These are phyloP conservation scores for Hyposoter didymator DNA, from an alignment of 2,888 invertebrate genomes.

Conservation along the genomic window DNA sequence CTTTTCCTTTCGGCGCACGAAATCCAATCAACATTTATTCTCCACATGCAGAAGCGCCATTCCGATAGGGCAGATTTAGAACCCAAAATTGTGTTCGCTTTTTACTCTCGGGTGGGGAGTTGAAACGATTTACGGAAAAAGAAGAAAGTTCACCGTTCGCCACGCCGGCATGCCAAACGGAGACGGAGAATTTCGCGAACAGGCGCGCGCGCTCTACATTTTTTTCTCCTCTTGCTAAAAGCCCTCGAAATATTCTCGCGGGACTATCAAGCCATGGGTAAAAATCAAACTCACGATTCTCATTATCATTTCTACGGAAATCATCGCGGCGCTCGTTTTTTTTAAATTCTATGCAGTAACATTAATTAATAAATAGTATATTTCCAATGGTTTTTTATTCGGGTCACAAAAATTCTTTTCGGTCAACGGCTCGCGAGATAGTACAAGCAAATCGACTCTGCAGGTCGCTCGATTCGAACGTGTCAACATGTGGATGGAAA, in stretches of 20 bases:
- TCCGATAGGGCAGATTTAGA: background rate
- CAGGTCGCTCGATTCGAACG: background rate
- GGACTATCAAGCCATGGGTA: background rate
- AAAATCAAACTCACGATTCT: background rate
- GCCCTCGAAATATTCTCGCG: background rate
- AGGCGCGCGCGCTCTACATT: constrained; percentile 7
- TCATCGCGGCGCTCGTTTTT: background rate
- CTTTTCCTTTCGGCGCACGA: background rate
- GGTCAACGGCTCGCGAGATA: background rate
- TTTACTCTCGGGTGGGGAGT: background rate
- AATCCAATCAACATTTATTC: background rate
- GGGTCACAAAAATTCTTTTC: background rate
- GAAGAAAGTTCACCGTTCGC: constrained; percentile 25
- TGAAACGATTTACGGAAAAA: constrained; percentile 4
- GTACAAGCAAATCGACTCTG: background rate
- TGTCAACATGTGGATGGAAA: background rate
- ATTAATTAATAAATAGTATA: background rate
- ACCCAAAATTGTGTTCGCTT: too few species aligned
- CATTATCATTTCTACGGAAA: background rate
- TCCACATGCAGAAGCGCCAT: background rate
- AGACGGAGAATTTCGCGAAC: constrained; percentile 5
- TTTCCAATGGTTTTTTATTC: background rate
- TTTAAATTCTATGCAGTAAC: background rate
- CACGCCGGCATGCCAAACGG: background rate
- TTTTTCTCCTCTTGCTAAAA: constrained; percentile 3